These are phyloP conservation scores for Lamprotornis superbus DNA, from an alignment of 2,113 vertebrate genomes.

Conservation along the genomic window DNA sequence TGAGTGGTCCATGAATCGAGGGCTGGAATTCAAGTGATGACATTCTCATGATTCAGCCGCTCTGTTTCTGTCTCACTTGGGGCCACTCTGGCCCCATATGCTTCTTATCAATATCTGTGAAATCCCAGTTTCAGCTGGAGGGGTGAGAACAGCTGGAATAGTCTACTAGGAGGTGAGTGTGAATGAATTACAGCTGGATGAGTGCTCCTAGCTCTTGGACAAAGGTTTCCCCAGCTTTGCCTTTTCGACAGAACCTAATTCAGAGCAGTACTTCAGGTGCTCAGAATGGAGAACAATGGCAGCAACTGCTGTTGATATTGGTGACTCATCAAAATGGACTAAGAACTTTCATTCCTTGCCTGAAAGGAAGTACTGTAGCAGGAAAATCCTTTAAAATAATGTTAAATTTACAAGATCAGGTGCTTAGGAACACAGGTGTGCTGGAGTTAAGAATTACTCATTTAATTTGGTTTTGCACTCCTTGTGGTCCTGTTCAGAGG, in stretches of 20 bases:
- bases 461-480: background rate
- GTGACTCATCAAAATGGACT: background rate
- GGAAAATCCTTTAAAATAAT: background rate
- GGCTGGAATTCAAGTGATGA: background rate
- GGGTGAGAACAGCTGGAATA: background rate
- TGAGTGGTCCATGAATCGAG: background rate
- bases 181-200: background rate
- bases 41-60: background rate
- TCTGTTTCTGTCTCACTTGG: background rate
- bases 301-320: background rate
- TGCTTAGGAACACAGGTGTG: fast-evolving
- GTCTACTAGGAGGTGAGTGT: background rate
- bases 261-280: background rate
- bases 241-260: background rate
- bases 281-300: background rate
- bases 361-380: background rate
- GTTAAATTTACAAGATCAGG: background rate
- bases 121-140: background rate
- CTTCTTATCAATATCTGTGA: background rate
- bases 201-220: background rate
- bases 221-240: background rate
- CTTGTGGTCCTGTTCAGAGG: background rate
- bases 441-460: background rate
- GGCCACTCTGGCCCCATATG: background rate
- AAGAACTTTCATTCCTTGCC: background rate